phyloP scores from a whole-genome alignment of 2,113 vertebrate genomes.

The Amblyornis subalaris region DNA sequence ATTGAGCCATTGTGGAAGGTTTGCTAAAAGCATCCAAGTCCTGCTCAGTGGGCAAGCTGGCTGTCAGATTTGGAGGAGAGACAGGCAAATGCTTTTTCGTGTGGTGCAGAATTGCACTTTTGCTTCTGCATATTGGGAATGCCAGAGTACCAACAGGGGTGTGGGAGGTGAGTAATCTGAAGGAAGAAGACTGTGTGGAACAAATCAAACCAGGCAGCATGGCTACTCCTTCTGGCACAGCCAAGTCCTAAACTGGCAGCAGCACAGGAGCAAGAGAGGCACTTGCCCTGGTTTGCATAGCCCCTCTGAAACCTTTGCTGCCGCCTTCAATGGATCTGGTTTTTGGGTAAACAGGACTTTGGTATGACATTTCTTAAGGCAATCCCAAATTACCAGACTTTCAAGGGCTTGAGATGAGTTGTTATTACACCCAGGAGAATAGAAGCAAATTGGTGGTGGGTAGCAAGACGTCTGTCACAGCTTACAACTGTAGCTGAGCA shows the following conservation, averaged over 20 bases:
- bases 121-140: neutral
- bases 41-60: neutral
- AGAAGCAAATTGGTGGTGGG: neutral
- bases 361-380: neutral
- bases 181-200: neutral
- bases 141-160: neutral
- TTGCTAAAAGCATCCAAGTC: neutral
- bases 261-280: neutral
- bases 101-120: neutral
- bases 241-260: neutral
- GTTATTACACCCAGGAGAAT: neutral
- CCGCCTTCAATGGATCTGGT: neutral
- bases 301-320: fast-evolving
- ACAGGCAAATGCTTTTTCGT: neutral
- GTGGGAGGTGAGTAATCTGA: fast-evolving
- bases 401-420: neutral
- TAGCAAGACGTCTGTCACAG: neutral
- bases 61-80: neutral
- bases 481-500: neutral
- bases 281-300: neutral
- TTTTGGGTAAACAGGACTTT: neutral
- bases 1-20: neutral
- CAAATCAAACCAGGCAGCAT: fast-evolving
- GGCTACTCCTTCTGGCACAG: neutral
- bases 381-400: neutral